Evolutionary conservation across 2,797 vertebrate species (phyloP).

Genomic region (Acanthopagrus latus): DNA sequence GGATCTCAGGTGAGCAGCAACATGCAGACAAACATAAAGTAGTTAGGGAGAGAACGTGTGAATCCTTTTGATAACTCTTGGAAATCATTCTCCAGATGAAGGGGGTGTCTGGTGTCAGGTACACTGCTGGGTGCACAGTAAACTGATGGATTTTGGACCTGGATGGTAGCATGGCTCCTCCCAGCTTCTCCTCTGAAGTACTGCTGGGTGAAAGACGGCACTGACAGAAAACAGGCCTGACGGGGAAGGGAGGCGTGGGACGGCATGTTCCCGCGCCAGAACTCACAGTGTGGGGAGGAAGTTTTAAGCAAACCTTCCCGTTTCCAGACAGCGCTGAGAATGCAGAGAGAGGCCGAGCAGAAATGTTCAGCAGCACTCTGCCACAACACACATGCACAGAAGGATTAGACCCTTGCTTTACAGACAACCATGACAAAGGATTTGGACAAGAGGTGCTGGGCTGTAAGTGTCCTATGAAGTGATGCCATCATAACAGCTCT

Average conservation of each 20-base stretch:
- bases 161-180: background rate
- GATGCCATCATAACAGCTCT: constrained; percentile 51
- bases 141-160: background rate
- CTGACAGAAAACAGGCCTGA: constrained; percentile 35
- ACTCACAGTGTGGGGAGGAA: constrained; percentile 35
- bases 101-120: background rate
- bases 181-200: background rate
- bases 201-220: constrained; percentile 2
- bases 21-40: background rate
- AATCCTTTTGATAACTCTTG: background rate
- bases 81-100: background rate
- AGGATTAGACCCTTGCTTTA: constrained; percentile 5
- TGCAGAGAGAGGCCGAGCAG: constrained; percentile 8
- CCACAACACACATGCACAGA: constrained; percentile 14
- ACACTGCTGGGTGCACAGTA: background rate
- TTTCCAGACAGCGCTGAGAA: constrained; percentile 18
- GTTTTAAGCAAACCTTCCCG: constrained; percentile 15
- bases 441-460: constrained; percentile 37
- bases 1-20: background rate
- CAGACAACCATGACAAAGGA: constrained; percentile 28
- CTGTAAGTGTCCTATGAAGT: constrained; percentile 37
- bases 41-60: background rate
- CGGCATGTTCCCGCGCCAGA: constrained; percentile 13
- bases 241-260: background rate
- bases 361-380: background rate